These are phyloP conservation scores for Formica selysi DNA, from an alignment of 1,140 invertebrate genomes.

Conservation along the genomic window DNA sequence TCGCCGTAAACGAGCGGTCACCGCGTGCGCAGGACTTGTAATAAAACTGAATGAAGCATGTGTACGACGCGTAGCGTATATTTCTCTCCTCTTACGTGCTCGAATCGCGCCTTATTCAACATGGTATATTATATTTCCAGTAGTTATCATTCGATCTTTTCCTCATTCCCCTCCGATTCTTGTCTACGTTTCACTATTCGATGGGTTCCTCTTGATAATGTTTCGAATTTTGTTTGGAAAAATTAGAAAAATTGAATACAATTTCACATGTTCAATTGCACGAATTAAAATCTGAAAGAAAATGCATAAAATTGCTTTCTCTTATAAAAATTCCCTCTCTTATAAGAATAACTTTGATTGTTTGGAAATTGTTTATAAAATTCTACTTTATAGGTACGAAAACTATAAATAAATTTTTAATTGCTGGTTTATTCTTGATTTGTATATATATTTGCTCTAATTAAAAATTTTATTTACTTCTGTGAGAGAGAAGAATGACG, in stretches of 20 bases:
- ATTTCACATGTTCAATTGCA: neutral
- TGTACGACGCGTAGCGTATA: slow-evolving; percentile 44
- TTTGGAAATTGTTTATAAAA: neutral
- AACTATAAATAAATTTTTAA: neutral
- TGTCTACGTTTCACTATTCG: neutral
- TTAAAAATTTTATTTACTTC: neutral
- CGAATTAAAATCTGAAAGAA: neutral
- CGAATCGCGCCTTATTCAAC: slow-evolving; percentile 42
- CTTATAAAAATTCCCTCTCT: neutral
- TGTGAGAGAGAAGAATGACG: too few relatives aligned
- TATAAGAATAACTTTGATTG: neutral
- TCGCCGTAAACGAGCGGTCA: slow-evolving; percentile 70
- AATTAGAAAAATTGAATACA: slow-evolving; percentile 10
- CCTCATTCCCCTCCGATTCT: slow-evolving; percentile 2
- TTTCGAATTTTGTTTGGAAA: neutral
- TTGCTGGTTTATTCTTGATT: neutral
- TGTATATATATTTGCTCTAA: neutral
- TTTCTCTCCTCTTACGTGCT: slow-evolving; percentile 29
- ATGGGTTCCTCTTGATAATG: neutral
- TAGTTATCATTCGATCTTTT: slow-evolving; percentile 56
- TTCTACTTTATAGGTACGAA: neutral
- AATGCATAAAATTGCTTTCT: neutral
- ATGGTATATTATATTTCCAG: slow-evolving; percentile 65
- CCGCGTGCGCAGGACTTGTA: slow-evolving; percentile 44
- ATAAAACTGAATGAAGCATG: slow-evolving; percentile 67